Conservation (phyloP, 1,140 invertebrate genomes). For the Procambarus clarkii region DNA sequence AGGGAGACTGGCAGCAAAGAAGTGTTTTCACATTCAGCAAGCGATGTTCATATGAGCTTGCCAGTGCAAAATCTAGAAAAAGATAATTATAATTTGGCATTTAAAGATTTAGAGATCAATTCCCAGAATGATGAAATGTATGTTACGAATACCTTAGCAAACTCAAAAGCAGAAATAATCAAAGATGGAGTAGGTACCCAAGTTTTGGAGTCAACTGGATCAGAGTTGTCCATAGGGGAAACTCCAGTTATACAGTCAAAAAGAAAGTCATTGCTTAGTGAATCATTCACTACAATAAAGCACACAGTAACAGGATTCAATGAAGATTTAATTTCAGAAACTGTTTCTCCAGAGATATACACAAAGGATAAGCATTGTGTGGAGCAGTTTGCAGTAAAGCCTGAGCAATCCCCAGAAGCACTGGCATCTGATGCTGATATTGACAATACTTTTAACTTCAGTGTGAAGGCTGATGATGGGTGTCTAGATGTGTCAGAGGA, state of each 20-base stretch:
- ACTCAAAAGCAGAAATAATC: background rate
- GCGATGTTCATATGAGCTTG: background rate
- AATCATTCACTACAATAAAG: no score
- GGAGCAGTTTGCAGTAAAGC: background rate
- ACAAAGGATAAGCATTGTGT: no score
- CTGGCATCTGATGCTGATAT: background rate
- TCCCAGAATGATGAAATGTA: background rate
- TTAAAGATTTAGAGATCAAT: background rate
- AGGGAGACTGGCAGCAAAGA: background rate
- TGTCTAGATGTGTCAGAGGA: background rate
- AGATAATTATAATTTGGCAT: background rate
- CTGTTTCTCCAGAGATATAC: no score
- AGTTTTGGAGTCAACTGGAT: background rate
- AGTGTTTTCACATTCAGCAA: background rate
- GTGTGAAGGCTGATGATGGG: background rate
- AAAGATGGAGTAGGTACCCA: background rate
- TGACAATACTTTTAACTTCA: background rate
- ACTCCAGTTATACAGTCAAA: background rate
- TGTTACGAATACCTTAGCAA: background rate
- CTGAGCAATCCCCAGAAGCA: background rate
- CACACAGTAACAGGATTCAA: no score
- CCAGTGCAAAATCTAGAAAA: background rate
- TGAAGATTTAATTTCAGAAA: no score
- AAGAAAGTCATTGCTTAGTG: no score
- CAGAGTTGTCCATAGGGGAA: background rate